Evolutionary conservation across 2,113 vertebrate genomes (phyloP).

Genomic region (Gobio gobio): DNA sequence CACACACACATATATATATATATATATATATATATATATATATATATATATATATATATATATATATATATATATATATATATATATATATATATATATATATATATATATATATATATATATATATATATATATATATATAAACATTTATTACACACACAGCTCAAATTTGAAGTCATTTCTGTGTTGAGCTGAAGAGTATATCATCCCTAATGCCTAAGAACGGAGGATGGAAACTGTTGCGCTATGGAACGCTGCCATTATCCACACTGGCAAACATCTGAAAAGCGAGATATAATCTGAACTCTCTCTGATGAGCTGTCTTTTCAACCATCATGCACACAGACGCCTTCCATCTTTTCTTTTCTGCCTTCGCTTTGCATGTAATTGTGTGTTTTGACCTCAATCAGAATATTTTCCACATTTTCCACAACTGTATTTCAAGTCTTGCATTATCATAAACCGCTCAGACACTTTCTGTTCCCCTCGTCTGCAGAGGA

Average conservation of each 20-base stretch:
- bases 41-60: too few relatives aligned
- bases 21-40: too few relatives aligned
- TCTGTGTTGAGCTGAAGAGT: not conserved
- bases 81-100: too few relatives aligned
- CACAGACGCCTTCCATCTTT: constrained; percentile 13
- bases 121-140: too few relatives aligned
- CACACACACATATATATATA: too few relatives aligned
- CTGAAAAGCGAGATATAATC: constrained; percentile 18
- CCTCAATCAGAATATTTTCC: not conserved
- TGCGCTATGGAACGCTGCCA: constrained; percentile 22
- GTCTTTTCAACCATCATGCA: constrained; percentile 1
- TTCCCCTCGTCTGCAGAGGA: not conserved
- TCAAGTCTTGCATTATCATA: constrained; percentile 23
- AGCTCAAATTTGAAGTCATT: not conserved
- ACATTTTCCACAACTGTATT: constrained; percentile 28
- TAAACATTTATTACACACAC: not conserved
- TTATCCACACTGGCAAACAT: not conserved
- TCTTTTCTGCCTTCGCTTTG: not conserved
- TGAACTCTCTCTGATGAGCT: constrained; percentile 24
- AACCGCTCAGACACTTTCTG: constrained; percentile 22
- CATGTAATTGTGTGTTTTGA: constrained; percentile 30
- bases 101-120: too few relatives aligned
- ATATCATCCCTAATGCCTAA: not conserved
- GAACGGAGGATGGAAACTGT: not conserved
- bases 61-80: too few relatives aligned